phyloP scores from a whole-genome alignment of 2,797 vertebrate genomes.

The Furcifer pardalis region DNA sequence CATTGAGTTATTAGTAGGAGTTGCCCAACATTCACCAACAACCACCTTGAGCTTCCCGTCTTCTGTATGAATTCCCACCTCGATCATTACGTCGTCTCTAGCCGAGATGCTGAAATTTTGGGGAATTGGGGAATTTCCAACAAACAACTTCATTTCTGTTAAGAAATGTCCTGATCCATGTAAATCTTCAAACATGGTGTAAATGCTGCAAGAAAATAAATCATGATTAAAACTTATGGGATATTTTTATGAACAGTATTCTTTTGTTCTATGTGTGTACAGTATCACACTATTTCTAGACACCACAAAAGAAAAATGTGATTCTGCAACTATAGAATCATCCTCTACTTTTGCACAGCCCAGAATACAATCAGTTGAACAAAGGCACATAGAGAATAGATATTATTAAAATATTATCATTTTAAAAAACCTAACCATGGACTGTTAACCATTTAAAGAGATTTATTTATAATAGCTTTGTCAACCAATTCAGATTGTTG shows the following conservation, averaged over 20 bases:
- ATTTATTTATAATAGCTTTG: background rate
- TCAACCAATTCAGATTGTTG: background rate
- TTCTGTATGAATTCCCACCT: slow-evolving; percentile 83
- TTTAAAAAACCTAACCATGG: too few species aligned
- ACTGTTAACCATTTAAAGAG: background rate
- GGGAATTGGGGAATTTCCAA: slow-evolving; percentile 80
- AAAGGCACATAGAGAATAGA: background rate
- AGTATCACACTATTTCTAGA: background rate
- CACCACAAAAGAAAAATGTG: slow-evolving; percentile 1
- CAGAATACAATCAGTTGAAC: background rate
- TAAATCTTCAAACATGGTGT: slow-evolving; percentile 79
- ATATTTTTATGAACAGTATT: background rate
- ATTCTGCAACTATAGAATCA: background rate
- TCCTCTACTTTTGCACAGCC: background rate
- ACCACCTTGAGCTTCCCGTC: slow-evolving; percentile 83
- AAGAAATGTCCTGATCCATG: slow-evolving; percentile 80
- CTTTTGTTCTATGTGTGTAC: accelerated
- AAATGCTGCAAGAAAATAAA: slow-evolving; percentile 73
- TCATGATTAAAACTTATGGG: background rate
- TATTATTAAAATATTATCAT: too few species aligned
- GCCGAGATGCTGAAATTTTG: slow-evolving; percentile 83
- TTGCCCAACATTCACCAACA: slow-evolving; percentile 90
- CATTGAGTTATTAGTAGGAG: slow-evolving; percentile 76
- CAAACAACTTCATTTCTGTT: slow-evolving; percentile 83
- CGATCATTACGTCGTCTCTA: slow-evolving; percentile 81